Percentiles rank a stretch among this genome's conserved stretches.
Evolutionary conservation across 2,888 invertebrate species (phyloP).

Genomic region (Coenonympha glycerion): DNA sequence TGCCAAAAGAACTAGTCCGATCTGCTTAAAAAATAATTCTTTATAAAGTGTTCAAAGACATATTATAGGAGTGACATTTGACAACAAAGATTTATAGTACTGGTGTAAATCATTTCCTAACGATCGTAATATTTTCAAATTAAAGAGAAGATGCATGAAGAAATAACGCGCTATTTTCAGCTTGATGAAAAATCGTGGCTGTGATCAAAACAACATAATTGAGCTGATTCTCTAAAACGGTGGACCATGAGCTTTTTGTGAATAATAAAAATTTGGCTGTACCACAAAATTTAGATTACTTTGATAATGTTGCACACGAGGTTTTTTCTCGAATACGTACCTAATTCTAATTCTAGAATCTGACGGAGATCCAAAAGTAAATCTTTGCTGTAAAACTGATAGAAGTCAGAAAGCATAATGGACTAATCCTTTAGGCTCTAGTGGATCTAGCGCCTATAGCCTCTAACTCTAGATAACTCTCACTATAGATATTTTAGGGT

Average conservation of each 20-base stretch:
- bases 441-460: constrained; percentile 37
- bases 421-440: constrained; percentile 29
- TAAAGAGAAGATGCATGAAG: background rate
- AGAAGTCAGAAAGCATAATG: constrained; percentile 30
- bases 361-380: background rate
- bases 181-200: background rate
- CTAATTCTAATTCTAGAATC: background rate
- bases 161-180: background rate
- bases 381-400: background rate
- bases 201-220: background rate
- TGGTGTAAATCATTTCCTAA: background rate
- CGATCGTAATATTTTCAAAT: constrained; percentile 3
- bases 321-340: too few relatives aligned
- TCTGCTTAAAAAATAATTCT: constrained; percentile 7
- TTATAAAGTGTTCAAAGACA: constrained; percentile 7
- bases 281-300: too few relatives aligned
- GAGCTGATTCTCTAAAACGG: too few relatives aligned
- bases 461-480: too few relatives aligned
- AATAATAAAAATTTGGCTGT: background rate
- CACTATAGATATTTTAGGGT: too few relatives aligned
- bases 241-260: too few relatives aligned
- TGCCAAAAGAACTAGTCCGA: constrained; percentile 23
- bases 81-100: constrained; percentile 7
- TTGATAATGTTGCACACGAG: too few relatives aligned
- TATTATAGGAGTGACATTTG: background rate